Evolutionary conservation across 2,797 vertebrate species (phyloP).

Genomic region (Phrynocephalus guinanensis): DNA sequence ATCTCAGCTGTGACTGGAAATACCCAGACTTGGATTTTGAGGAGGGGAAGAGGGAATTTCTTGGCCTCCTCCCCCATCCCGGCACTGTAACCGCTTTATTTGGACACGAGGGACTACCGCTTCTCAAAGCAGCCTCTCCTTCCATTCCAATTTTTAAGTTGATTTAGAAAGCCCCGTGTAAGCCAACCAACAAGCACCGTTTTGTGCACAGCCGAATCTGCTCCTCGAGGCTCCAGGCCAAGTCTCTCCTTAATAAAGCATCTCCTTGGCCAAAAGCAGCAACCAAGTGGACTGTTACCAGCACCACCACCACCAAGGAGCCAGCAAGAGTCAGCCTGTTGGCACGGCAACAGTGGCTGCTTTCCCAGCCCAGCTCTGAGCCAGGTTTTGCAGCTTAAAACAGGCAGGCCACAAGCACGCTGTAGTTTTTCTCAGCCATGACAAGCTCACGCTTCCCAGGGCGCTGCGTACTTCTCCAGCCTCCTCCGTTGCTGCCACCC

Average conservation of each 20-base stretch:
- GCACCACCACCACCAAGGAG: not conserved
- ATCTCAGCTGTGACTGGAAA: not conserved
- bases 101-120: conserved; percentile 29
- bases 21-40: not conserved
- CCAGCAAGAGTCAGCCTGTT: conserved; percentile 52
- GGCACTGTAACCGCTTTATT: conserved; percentile 21
- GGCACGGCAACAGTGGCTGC: conserved; percentile 21
- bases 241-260: conserved; percentile 62
- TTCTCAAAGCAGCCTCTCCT: conserved; percentile 16
- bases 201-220: not conserved
- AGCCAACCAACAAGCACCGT: conserved; percentile 38
- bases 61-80: not conserved
- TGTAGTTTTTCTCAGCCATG: conserved; percentile 26
- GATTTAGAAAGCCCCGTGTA: conserved; percentile 7
- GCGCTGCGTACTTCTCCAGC: conserved; percentile 21
- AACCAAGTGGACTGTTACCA: conserved; percentile 47
- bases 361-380: conserved; percentile 54
- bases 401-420: conserved; percentile 13
- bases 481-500: conserved; percentile 56
- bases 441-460: conserved; percentile 44
- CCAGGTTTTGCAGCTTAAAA: conserved; percentile 46
- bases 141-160: conserved; percentile 38
- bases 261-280: conserved; percentile 67
- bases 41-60: not conserved
- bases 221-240: conserved; percentile 53